Conservation (phyloP, 1,140 invertebrate species). For the Asobara japonica region DNA sequence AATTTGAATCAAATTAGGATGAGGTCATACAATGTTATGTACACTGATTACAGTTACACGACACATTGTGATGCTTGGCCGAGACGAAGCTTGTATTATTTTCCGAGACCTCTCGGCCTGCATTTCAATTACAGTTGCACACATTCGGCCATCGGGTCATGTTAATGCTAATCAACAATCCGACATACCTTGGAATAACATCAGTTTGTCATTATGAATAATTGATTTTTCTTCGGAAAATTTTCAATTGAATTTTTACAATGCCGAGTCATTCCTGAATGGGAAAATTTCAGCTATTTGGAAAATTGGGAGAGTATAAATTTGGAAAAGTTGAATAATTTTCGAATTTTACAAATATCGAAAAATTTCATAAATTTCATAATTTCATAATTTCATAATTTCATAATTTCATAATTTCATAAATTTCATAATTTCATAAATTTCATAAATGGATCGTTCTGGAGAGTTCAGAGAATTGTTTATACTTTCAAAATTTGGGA, state of each 20-base stretch:
- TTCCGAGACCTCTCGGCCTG: conserved; percentile 16
- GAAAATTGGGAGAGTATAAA: not conserved
- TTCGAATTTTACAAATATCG: too few relatives aligned
- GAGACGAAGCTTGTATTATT: conserved; percentile 22
- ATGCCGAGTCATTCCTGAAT: too few relatives aligned
- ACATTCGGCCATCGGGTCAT: conserved; percentile 12
- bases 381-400: too few relatives aligned
- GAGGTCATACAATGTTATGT: conserved; percentile 6
- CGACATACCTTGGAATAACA: not conserved
- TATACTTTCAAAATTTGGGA: too few relatives aligned
- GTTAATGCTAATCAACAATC: not conserved
- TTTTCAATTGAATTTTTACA: too few relatives aligned
- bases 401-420: too few relatives aligned
- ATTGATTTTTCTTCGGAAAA: not conserved
- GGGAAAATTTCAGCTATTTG: too few relatives aligned
- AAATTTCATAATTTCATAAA: too few relatives aligned
- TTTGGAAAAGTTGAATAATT: too few relatives aligned
- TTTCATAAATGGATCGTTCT: too few relatives aligned
- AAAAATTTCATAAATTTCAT: too few relatives aligned
- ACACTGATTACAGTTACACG: conserved; percentile 28
- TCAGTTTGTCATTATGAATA: not conserved
- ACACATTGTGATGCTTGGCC: conserved; percentile 29
- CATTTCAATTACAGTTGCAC: conserved; percentile 20
- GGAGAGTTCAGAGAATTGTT: too few relatives aligned
- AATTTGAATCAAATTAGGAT: conserved; percentile 3